These are phyloP conservation scores for Phymanthus crucifer DNA, from an alignment of 92 coral and sea anemone species.

Conservation along the genomic window DNA sequence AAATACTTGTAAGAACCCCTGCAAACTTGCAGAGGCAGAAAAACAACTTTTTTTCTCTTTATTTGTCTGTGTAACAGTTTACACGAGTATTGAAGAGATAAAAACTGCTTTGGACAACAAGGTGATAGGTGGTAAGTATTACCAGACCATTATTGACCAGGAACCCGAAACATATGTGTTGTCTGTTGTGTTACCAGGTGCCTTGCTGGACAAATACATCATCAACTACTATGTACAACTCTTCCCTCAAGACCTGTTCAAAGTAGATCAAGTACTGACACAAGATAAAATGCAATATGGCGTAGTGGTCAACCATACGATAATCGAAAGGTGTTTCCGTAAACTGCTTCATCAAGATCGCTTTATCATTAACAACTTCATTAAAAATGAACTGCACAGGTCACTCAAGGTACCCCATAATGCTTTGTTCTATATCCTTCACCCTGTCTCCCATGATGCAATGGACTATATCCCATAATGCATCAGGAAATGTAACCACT, in stretches of 20 bases:
- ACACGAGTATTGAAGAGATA: conserved; percentile 54
- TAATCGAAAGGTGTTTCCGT: conserved; percentile 58
- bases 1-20: neutral
- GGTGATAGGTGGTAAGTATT: conserved; percentile 57
- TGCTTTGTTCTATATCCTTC: neutral
- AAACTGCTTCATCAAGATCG: conserved; percentile 57
- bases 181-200: conserved; percentile 48
- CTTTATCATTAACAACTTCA: conserved; percentile 57
- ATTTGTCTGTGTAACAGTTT: conserved; percentile 37
- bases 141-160: neutral
- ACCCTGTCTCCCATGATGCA: conserved; percentile 4
- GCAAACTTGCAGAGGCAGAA: neutral
- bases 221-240: conserved; percentile 38
- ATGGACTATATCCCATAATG: neutral
- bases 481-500: neutral
- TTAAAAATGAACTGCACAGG: conserved; percentile 42
- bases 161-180: neutral
- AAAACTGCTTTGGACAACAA: conserved; percentile 55
- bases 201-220: conserved; percentile 78
- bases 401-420: conserved; percentile 46
- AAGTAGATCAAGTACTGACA: conserved; percentile 58
- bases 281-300: conserved; percentile 74
- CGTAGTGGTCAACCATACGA: conserved; percentile 63
- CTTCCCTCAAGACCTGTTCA: conserved; percentile 55
- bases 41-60: neutral